Evolutionary conservation across 1,140 invertebrate genomes (phyloP).

Genomic region (Idris sp.): DNA sequence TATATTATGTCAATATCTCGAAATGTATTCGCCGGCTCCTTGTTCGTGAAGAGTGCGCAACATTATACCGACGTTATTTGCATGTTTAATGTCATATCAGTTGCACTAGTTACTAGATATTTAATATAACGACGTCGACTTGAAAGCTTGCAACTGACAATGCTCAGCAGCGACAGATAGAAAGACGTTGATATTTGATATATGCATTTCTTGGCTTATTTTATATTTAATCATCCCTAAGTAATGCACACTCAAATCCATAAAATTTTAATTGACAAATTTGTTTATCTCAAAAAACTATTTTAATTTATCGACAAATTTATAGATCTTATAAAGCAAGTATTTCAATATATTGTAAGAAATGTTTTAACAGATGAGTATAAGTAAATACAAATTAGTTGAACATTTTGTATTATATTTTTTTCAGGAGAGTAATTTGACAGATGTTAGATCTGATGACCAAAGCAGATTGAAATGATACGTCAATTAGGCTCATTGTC

Average conservation of each 20-base stretch:
- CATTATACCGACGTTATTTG: slow-evolving; percentile 71
- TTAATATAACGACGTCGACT: slow-evolving; percentile 64
- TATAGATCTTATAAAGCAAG: too few species aligned
- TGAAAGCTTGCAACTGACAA: slow-evolving; percentile 44
- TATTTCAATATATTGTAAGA: too few species aligned
- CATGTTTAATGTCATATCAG: slow-evolving; percentile 73
- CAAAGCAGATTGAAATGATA: neutral
- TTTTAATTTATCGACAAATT: neutral
- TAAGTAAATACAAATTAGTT: too few species aligned
- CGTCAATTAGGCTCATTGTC: slow-evolving; percentile 3
- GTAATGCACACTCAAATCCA: slow-evolving; percentile 16
- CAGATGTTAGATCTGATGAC: neutral
- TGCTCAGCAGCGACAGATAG: slow-evolving; percentile 27
- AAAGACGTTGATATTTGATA: slow-evolving; percentile 40
- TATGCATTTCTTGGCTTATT: too few species aligned
- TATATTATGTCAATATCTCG: slow-evolving; percentile 71
- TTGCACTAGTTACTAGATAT: slow-evolving; percentile 66
- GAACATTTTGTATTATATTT: too few species aligned
- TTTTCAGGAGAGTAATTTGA: too few species aligned
- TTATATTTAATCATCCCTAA: slow-evolving; percentile 30
- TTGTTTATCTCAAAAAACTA: neutral
- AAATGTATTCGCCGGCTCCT: slow-evolving; percentile 72
- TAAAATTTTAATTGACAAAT: too few species aligned
- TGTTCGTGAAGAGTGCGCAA: slow-evolving; percentile 67
- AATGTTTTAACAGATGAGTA: too few species aligned